Evolutionary conservation across 2,113 vertebrate genomes (phyloP).

Genomic region (Pangasianodon hypophthalmus): DNA sequence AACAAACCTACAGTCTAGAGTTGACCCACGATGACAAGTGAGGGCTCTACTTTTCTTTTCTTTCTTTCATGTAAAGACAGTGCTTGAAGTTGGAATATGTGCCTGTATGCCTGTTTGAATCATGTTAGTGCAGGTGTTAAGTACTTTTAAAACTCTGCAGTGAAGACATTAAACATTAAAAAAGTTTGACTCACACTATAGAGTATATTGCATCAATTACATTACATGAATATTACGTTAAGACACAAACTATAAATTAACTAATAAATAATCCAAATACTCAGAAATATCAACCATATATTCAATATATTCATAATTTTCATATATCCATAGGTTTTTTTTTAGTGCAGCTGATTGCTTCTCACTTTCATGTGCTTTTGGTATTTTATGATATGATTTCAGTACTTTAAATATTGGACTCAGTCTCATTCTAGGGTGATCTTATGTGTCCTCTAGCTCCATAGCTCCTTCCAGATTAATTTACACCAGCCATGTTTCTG

Average conservation of each 20-base stretch:
- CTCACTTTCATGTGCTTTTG: not conserved
- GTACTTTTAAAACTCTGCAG: not conserved
- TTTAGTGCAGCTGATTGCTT: not conserved
- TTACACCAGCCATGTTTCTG: not conserved
- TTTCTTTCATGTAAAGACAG: not conserved
- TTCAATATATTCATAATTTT: not conserved
- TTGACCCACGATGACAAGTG: not conserved
- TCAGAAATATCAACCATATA: not conserved
- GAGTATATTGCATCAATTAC: not conserved
- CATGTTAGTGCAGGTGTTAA: not conserved
- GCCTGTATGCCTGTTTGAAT: not conserved
- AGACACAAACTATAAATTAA: not conserved
- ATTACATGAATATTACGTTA: not conserved
- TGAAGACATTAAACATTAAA: not conserved
- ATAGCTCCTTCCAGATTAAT: not conserved
- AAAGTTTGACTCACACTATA: not conserved
- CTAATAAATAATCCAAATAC: not conserved
- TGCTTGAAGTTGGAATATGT: not conserved
- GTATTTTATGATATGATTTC: not conserved
- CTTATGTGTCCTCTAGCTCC: not conserved
- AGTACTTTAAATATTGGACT: not conserved
- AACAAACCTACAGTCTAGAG: not conserved
- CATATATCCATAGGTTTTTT: not conserved
- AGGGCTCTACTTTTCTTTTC: not conserved
- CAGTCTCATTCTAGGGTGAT: not conserved